Percentiles rank a stretch among this genome's conserved stretches.
phyloP scores from a whole-genome alignment of 1,140 invertebrate species.

The Dreissena polymorpha region DNA sequence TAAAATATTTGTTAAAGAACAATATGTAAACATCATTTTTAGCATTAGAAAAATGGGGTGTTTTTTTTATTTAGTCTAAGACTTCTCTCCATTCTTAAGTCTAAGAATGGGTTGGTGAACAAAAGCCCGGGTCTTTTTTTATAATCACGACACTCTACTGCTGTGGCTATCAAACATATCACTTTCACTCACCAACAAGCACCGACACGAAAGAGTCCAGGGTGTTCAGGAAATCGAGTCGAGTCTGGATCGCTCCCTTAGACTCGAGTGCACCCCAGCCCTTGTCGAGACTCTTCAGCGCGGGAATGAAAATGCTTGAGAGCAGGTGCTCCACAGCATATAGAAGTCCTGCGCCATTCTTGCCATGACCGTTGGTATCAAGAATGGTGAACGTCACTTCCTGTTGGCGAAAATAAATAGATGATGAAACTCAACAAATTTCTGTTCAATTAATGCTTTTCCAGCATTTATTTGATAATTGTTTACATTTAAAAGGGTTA shows the following conservation, averaged over 20 bases:
- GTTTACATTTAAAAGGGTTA: too few species aligned
- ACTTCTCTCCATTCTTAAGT: too few species aligned
- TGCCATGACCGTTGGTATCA: constrained; percentile 82
- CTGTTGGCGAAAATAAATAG: constrained; percentile 65
- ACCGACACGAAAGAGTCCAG: constrained; percentile 79
- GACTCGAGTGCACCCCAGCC: constrained; percentile 80
- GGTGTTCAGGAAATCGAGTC: constrained; percentile 76
- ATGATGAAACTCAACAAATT: too few species aligned
- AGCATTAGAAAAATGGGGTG: too few species aligned
- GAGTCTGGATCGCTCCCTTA: constrained; percentile 81
- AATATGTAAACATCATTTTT: too few species aligned
- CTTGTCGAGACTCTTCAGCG: constrained; percentile 73
- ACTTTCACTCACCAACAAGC: constrained; percentile 72
- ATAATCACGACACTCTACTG: neutral
- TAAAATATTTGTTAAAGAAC: too few species aligned
- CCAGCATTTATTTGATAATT: too few species aligned
- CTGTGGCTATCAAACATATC: neutral
- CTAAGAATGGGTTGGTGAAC: too few species aligned
- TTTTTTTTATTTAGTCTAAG: too few species aligned
- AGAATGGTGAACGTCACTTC: constrained; percentile 90
- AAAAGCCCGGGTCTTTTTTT: neutral
- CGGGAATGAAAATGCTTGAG: constrained; percentile 89
- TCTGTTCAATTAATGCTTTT: too few species aligned
- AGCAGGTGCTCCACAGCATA: constrained; percentile 92
- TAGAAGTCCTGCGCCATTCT: constrained; percentile 86